Conservation (phyloP, 1,140 invertebrate genomes). For the Meloidogyne hapla region DNA sequence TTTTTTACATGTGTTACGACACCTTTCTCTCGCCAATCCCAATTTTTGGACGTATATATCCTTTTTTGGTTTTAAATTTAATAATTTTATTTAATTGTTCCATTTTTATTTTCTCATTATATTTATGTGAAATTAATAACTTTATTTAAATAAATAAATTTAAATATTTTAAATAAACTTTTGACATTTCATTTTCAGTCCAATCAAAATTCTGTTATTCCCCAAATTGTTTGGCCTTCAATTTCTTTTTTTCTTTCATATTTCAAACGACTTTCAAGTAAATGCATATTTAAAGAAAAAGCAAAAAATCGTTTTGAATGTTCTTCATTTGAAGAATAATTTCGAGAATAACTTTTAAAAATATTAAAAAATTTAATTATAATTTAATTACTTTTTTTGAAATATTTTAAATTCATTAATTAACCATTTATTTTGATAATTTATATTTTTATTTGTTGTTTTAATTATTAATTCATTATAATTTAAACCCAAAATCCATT, state of each 20-base stretch:
- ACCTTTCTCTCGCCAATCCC: conserved; percentile 36
- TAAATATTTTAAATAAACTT: conserved; percentile 18
- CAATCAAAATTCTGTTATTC: conserved; percentile 33
- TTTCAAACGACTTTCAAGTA: neutral
- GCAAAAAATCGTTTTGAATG: neutral
- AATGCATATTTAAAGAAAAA: neutral
- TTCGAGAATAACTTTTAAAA: neutral
- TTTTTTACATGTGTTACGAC: conserved; percentile 36
- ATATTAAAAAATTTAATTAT: neutral
- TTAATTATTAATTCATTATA: neutral
- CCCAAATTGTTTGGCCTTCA: neutral
- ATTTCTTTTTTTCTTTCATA: neutral
- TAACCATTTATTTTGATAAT: neutral
- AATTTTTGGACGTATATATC: conserved; percentile 27
- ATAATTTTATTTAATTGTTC: neutral
- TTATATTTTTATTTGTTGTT: neutral
- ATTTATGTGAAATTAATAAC: conserved; percentile 10
- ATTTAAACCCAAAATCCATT: neutral
- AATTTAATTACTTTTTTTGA: neutral
- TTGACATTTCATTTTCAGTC: conserved; percentile 26
- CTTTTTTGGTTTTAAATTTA: conserved; percentile 5
- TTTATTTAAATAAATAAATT: neutral
- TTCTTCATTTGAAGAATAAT: neutral
- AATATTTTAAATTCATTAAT: neutral
- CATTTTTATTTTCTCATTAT: neutral